Base-by-base conservation (phyloP, 2,797 vertebrate genomes). In the Crenuchus spilurus region DNA sequence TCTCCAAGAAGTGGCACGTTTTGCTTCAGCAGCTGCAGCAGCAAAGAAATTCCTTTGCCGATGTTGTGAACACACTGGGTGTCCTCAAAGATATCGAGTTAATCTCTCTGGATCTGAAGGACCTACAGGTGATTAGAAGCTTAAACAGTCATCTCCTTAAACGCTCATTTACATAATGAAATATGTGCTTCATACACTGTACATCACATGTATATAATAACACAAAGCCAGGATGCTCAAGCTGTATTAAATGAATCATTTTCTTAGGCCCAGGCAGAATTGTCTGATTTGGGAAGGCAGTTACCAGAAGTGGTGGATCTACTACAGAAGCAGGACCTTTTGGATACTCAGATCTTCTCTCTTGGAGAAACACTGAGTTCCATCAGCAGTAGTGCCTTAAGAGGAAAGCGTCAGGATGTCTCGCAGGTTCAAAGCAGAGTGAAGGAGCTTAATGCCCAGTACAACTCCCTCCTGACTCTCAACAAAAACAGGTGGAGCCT, bases 241-340 rank as follows among this genome's bases (percentile, higher is more conserved):
- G n/a, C 14, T n/a, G n/a, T n/a, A n/a, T n/a, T n/a, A n/a, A n/a
- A n/a, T n/a, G 7, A 42, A 55, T 57, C 57, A 26, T 3, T n/a
- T n/a, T 52, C 7, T 26, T 42, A 98, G 96, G 80, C 78, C 31
- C 84, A 89, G 72, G 88, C 92, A 58, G 88, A 72, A 49, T 93
- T 92, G 7, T 84, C 88, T 51, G 91, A 92, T 1, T 83, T 85
- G 73, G 95, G 95, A 31, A 95, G 92, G 72, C 92, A 95, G 80
- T 89, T 96, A 54, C 82, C 90, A 0, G 94, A 96, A 67, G 92
- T 89, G 14, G 90, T 89, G 52, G 90, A 93, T 73, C 87, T 96
- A 63, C 91, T 97, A 5, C 95, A 96, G 85, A 94, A 92, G 41
- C 96, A 97, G 46, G 89, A 94, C 37, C 89, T 97, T 41, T 57